phyloP scores from a whole-genome alignment of 2,888 invertebrate species.

The Apodemia zela region DNA sequence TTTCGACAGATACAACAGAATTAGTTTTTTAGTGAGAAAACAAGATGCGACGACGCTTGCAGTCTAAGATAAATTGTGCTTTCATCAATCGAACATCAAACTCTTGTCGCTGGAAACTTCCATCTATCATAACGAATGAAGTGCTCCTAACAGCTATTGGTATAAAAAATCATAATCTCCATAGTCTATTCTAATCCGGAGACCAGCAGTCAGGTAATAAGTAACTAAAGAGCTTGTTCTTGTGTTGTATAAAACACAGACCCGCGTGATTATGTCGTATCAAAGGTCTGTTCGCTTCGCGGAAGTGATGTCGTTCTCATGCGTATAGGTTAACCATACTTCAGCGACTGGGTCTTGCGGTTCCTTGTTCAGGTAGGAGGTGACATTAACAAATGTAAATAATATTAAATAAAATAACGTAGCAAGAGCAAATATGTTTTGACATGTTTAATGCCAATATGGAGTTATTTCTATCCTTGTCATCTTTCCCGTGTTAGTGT shows the following conservation, averaged over 20 bases:
- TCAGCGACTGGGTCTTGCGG: conserved; percentile 2
- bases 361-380: neutral
- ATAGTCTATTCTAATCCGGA: neutral
- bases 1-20: no score
- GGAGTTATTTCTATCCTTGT: no score
- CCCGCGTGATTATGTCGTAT: neutral
- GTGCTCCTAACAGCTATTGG: neutral
- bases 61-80: neutral
- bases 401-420: neutral
- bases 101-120: neutral
- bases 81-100: neutral
- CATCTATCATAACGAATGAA: neutral
- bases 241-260: conserved; percentile 10
- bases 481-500: no score
- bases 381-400: neutral
- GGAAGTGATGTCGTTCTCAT: conserved; percentile 12
- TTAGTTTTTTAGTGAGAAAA: no score
- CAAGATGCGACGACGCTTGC: no score
- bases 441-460: neutral
- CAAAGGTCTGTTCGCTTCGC: conserved; percentile 13
- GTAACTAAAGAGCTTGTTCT: conserved; percentile 7
- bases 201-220: conserved; percentile 1
- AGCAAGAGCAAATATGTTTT: no score
- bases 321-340: conserved; percentile 16
- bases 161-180: neutral